Conservation (phyloP, 2,797 vertebrate species). For the Sebastiscus albofasciatus region DNA sequence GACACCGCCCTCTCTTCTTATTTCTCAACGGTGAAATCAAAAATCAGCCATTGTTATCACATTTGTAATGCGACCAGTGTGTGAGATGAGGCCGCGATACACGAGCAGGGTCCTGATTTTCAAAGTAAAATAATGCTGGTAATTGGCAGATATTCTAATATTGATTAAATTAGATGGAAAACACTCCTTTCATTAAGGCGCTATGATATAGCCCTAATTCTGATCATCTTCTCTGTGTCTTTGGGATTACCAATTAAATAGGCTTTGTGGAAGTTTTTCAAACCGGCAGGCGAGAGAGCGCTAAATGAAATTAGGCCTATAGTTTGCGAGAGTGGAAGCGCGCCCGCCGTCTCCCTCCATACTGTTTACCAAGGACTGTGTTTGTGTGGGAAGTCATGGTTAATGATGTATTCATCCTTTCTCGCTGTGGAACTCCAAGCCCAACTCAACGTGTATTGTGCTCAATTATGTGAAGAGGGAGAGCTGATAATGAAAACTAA, state of each 20-base stretch:
- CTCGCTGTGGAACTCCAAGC: slow-evolving; percentile 49
- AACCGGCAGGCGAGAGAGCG: slow-evolving; percentile 37
- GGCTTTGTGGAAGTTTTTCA: slow-evolving; percentile 67
- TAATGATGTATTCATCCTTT: slow-evolving; percentile 77
- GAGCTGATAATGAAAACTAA: slow-evolving; percentile 78
- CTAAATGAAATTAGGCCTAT: slow-evolving; percentile 46
- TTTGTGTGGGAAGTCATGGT: slow-evolving; percentile 71
- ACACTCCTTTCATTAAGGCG: slow-evolving; percentile 80
- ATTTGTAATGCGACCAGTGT: slow-evolving; percentile 82
- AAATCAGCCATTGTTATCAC: slow-evolving; percentile 86
- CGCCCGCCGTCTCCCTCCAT: slow-evolving; percentile 7
- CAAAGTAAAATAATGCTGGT: slow-evolving; percentile 83
- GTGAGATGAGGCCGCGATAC: slow-evolving; percentile 80
- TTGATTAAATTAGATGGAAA: slow-evolving; percentile 85
- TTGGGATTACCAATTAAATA: slow-evolving; percentile 77
- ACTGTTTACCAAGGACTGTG: slow-evolving; percentile 64
- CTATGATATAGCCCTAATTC: slow-evolving; percentile 75
- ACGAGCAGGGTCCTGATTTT: slow-evolving; percentile 78
- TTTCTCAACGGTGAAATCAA: slow-evolving; percentile 79
- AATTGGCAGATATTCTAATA: slow-evolving; percentile 87
- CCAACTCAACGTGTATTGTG: slow-evolving; percentile 63
- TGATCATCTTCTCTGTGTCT: slow-evolving; percentile 74
- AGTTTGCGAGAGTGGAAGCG: slow-evolving; percentile 38
- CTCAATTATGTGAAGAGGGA: slow-evolving; percentile 77
- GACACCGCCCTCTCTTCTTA: slow-evolving; percentile 70